Evolutionary conservation across 2,113 vertebrate genomes (phyloP).

Genomic region (Dasyprocta punctata): DNA sequence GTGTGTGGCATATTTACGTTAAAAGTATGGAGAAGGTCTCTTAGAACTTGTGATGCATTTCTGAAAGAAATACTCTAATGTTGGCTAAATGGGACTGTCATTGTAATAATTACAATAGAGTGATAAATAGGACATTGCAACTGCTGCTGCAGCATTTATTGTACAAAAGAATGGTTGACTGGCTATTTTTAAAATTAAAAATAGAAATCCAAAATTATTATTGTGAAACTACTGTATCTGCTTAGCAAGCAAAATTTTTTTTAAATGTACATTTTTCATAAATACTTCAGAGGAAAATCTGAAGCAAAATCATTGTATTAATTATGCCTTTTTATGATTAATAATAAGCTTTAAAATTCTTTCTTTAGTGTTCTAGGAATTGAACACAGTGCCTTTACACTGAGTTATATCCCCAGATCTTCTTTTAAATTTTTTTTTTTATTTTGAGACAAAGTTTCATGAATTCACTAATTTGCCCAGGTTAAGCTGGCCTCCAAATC

Average conservation of each 20-base stretch:
- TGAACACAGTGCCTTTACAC: not conserved
- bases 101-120: slow-evolving; percentile 22
- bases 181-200: slow-evolving; percentile 30
- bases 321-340: not conserved
- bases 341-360: not conserved
- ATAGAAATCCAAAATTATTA: slow-evolving; percentile 40
- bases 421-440: not conserved
- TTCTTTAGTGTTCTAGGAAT: not conserved
- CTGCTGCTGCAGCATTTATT: not conserved
- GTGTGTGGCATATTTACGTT: not conserved
- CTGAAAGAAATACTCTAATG: not conserved
- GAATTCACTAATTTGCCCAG: not conserved
- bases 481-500: not conserved
- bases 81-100: not conserved
- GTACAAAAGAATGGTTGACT: slow-evolving; percentile 18
- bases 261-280: not conserved
- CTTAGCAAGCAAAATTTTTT: slow-evolving; percentile 33
- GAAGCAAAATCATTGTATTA: not conserved
- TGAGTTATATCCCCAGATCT: not conserved
- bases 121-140: slow-evolving; percentile 46
- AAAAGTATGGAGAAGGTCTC: not conserved
- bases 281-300: not conserved
- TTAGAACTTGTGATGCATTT: slow-evolving; percentile 43
- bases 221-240: slow-evolving; percentile 16
- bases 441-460: not conserved